phyloP scores from a whole-genome alignment of 1,140 invertebrate species.

The Ganaspis sp. region DNA sequence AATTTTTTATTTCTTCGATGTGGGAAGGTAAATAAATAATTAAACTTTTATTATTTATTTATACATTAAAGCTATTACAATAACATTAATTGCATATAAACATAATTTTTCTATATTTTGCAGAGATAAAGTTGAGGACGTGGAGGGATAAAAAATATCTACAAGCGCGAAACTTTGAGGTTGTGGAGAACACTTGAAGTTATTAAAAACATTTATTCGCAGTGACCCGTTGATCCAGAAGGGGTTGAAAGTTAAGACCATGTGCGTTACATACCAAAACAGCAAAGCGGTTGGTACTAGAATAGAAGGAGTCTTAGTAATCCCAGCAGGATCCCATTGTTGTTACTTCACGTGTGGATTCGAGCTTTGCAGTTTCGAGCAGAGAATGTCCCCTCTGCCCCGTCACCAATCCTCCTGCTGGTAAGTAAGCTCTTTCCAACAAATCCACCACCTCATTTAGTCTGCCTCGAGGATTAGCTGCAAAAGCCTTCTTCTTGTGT shows the following conservation, averaged over 20 bases:
- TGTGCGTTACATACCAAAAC: constrained; percentile 19
- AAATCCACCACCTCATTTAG: constrained; percentile 77
- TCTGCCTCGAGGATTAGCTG: constrained; percentile 68
- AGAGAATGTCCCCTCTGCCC: constrained; percentile 28
- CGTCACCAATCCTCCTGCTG: constrained; percentile 36
- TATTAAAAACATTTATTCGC: constrained; percentile 12
- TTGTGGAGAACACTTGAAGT: neutral
- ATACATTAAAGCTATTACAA: no score
- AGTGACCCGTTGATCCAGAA: constrained; percentile 13
- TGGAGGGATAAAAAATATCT: no score
- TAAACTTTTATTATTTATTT: no score
- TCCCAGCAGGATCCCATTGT: constrained; percentile 69
- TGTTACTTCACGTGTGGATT: constrained; percentile 72
- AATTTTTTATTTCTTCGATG: no score
- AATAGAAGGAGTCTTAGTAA: constrained; percentile 60
- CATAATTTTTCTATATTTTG: no score
- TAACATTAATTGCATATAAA: no score
- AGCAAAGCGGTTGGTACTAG: neutral
- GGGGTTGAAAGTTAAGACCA: constrained; percentile 3
- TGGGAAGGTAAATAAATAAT: no score
- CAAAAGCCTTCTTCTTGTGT: constrained; percentile 72
- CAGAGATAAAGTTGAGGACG: no score
- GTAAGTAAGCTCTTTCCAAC: constrained; percentile 74
- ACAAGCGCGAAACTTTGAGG: no score
- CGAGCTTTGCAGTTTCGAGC: constrained; percentile 70